Base-by-base conservation (phyloP, 1,140 invertebrate species). In the Drosophila subpulchrella region DNA sequence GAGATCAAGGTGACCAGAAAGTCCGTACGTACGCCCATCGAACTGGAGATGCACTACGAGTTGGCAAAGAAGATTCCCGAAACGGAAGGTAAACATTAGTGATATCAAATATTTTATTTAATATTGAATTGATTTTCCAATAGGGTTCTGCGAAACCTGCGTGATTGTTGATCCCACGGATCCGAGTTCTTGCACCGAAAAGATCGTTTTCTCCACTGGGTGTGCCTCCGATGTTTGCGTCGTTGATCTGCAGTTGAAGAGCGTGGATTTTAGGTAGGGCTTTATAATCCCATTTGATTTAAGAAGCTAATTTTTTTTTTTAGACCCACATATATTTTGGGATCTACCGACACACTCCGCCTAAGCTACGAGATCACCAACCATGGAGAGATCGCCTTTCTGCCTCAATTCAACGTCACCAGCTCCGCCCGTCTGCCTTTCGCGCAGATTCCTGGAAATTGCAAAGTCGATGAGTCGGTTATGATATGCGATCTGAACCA, bases 381-480 rank as follows among this genome's bases (percentile, higher is more conserved):
- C 59, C 48, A 60, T 0, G 93, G 91, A 6, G 93, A 94, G 61
- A 90, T 89, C 1, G 93, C 93, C 11, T 93, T 93, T 61, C 68
- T 92, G 47, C 84, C 93, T 8, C 90, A 91, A 63, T 75, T 92
- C 27, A 91, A 80, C 34, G 71, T 94, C 7, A 91, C 82, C 24
- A 92, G 93, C 32, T 73, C 70, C 0, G 60, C 83, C 20, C 65
- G 68, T 3, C 74, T 94, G 50, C 65, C 77, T 8, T 92, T 94
- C 56, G 84, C 89, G 0, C 93, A 88, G 58, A 79, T 92, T 44
- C 92, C 93, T 4, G 73, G 86, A 5, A 81, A 91, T 10, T 94
- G 93, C 61, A 71, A 73, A 32, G 54, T 83, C 4, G 70, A 41
- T 15, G 75, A 79, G 0, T 60, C 65, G 0, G 56, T n/a, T n/a